Evolutionary conservation across 2,888 invertebrate species (phyloP).

Genomic region (Brachyptera risi): DNA sequence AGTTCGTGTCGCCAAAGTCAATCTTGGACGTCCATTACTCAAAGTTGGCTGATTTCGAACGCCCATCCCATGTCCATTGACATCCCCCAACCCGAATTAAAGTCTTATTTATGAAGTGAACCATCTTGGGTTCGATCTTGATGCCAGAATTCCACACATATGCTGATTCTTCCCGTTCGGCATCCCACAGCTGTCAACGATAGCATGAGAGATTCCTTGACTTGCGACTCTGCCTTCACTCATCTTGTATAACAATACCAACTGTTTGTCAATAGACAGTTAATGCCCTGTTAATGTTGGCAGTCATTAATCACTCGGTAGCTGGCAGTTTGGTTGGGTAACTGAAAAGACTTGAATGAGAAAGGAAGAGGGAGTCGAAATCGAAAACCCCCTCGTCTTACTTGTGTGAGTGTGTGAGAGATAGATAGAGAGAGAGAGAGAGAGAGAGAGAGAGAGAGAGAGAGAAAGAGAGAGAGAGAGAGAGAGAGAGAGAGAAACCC

Average conservation of each 20-base stretch:
- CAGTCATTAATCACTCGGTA: constrained; percentile 46
- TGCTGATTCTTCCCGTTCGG: not conserved
- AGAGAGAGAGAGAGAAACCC: no score
- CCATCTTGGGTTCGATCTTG: not conserved
- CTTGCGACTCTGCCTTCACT: constrained; percentile 16
- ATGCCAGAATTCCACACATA: not conserved
- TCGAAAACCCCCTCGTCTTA: constrained; percentile 1
- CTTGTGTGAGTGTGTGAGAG: no score
- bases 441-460: no score
- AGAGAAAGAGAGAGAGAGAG: no score
- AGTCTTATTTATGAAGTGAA: constrained; percentile 3
- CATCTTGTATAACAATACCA: constrained; percentile 38
- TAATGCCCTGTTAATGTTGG: constrained; percentile 50
- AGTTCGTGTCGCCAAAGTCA: no score
- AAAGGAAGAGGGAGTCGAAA: constrained; percentile 13
- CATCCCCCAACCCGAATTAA: not conserved
- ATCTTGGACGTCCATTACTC: no score
- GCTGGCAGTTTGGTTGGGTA: not conserved
- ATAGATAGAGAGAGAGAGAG: no score
- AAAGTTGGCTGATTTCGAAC: no score
- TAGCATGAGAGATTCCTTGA: constrained; percentile 5
- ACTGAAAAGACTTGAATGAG: no score
- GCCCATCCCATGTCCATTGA: no score
- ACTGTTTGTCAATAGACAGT: constrained; percentile 49
- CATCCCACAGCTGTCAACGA: constrained; percentile 16